phyloP scores from a whole-genome alignment of 1,140 invertebrate species.

The Heliconius nattereri region DNA sequence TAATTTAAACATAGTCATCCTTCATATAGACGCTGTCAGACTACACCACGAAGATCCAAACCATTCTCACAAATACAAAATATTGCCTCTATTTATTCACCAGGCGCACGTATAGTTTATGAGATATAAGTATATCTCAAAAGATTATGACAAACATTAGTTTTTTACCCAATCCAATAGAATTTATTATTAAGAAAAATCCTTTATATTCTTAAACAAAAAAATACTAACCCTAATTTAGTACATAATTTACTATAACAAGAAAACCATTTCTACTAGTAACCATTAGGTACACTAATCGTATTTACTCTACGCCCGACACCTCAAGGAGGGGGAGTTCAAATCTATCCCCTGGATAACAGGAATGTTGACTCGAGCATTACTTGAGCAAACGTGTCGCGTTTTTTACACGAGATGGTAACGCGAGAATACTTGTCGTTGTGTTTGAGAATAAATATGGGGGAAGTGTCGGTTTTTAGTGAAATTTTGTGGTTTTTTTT shows the following conservation, averaged over 20 bases:
- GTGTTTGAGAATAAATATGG: conserved; percentile 13
- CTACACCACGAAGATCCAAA: too few relatives aligned
- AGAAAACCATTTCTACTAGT: too few relatives aligned
- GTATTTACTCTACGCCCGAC: conserved; percentile 6
- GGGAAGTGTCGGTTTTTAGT: background rate
- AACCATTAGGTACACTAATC: background rate
- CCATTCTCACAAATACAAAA: background rate
- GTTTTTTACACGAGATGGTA: conserved; percentile 26
- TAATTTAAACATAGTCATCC: too few relatives aligned
- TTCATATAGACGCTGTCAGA: too few relatives aligned
- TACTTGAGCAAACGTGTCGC: conserved; percentile 65
- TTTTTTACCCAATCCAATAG: too few relatives aligned
- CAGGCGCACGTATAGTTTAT: background rate
- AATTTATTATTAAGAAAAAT: too few relatives aligned
- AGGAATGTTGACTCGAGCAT: conserved; percentile 51
- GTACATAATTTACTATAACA: too few relatives aligned
- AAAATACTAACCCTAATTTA: too few relatives aligned
- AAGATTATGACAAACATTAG: too few relatives aligned
- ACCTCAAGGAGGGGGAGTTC: conserved; percentile 14
- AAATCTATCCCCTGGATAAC: conserved; percentile 24
- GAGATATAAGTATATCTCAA: too few relatives aligned
- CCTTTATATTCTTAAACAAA: too few relatives aligned
- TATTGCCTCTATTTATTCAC: background rate
- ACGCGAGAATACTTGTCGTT: conserved; percentile 19
- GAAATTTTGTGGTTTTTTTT: background rate